Evolutionary conservation across 1,140 invertebrate species (phyloP).

Genomic region (Limonius californicus): DNA sequence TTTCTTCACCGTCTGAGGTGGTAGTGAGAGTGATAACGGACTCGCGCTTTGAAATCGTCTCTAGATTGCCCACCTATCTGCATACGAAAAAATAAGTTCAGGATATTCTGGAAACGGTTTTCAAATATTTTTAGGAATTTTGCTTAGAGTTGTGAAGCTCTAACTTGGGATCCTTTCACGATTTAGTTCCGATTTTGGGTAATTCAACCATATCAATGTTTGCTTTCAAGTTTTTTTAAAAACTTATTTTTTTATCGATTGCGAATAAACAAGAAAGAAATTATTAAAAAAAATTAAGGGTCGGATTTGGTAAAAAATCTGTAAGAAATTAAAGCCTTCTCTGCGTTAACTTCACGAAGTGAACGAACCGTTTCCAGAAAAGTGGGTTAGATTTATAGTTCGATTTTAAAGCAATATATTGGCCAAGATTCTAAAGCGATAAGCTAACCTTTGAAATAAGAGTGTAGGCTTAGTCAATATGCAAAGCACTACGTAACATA

Average conservation of each 20-base stretch:
- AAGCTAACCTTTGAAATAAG: background rate
- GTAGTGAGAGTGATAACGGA: conserved; percentile 23
- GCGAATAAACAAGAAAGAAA: no score
- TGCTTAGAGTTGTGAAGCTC: no score
- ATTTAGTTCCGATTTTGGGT: no score
- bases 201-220: no score
- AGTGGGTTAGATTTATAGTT: background rate
- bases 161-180: no score
- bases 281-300: background rate
- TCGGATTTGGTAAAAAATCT: background rate
- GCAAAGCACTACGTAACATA: background rate
- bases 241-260: no score
- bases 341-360: no score
- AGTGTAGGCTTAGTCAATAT: background rate
- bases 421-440: background rate
- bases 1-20: conserved; percentile 20
- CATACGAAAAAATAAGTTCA: conserved; percentile 14
- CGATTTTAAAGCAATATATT: conserved; percentile 1
- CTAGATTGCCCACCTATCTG: conserved; percentile 29
- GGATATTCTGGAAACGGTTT: conserved; percentile 15
- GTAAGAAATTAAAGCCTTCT: no score
- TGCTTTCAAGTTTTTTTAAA: no score
- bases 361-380: background rate
- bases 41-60: conserved; percentile 28
- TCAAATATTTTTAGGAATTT: no score